Evolutionary conservation across 1,140 invertebrate species (phyloP), one percentile per base, ranked within the genome.

Genomic region (Ceratina japonica): DNA sequence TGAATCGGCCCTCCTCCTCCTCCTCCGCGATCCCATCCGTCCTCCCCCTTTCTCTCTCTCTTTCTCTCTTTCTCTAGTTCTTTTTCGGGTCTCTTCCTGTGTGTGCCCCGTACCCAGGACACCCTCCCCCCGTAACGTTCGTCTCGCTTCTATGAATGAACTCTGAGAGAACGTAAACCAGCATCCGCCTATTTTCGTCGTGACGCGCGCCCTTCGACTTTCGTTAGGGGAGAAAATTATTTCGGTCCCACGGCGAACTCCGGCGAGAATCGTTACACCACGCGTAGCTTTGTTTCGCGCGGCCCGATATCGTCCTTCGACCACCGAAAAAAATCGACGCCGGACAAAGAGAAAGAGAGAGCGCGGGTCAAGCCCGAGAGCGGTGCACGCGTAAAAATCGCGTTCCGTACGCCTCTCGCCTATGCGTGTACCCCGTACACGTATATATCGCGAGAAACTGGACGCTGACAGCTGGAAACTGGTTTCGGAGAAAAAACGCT

Each of bases 151-250:
- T 27, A 78, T 87, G 79, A 86, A 87, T 87, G 81, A 74, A 79
- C 70, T 37, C 58, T 44, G 37, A 44, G 75, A 73, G 62, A 75
- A 79, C 75, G 72, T 75, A 79, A 78, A 79, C 51, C 81, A 66
- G 62, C 65, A 77, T 79, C 66, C 83, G 83, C 79, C 72, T 88
- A 88, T 88, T 88, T 88, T 52, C 51, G 86, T 86, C 66, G 74
- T 72, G 80, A 81, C 71, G 79, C 65, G 68, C 80, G 81, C 85
- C 82, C 71, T 83, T 85, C 75, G 74, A 59, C 69, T 84, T 72
- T 78, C 75, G 78, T 80, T 79, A 69, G 82, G 87, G 86, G 84
- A 86, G 82, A 87, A 80, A 81, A 87, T 88, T 88, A 88, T 88
- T 88, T 87, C 81, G 69, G 54, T 70, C 76, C 69, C n/a, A 61